Conservation (phyloP, 2,113 vertebrate genomes). For the Lucifuga dentata region DNA sequence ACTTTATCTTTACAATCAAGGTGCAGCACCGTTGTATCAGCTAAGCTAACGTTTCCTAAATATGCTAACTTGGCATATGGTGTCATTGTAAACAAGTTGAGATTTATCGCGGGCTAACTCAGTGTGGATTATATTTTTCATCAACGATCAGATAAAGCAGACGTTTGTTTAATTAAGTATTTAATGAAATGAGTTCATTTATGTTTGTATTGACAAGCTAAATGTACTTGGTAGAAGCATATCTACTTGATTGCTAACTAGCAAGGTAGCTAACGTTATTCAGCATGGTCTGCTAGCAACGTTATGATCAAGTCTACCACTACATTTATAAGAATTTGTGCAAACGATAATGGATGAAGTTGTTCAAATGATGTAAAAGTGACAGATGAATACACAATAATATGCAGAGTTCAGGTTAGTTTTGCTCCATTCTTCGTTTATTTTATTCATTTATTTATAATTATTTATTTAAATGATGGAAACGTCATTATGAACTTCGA, state of each 20-base stretch:
- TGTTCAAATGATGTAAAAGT: not conserved
- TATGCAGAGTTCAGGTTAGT: too few relatives aligned
- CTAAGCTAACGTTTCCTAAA: not conserved
- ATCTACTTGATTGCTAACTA: conserved; percentile 24
- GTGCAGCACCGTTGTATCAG: not conserved
- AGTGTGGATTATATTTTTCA: too few relatives aligned
- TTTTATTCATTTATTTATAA: too few relatives aligned
- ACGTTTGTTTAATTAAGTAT: not conserved
- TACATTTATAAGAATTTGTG: too few relatives aligned
- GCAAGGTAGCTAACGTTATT: conserved; percentile 6
- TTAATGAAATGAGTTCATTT: not conserved
- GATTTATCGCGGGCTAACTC: not conserved
- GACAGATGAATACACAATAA: not conserved
- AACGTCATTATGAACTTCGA: too few relatives aligned
- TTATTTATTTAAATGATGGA: too few relatives aligned
- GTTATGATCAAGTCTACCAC: not conserved
- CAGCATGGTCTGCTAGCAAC: conserved; percentile 12
- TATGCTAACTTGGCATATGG: not conserved
- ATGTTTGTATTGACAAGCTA: not conserved
- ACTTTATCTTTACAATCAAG: not conserved
- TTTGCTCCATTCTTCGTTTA: too few relatives aligned
- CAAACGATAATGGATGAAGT: too few relatives aligned
- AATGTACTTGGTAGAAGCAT: not conserved
- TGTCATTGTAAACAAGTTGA: not conserved
- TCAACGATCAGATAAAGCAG: too few relatives aligned